These are phyloP conservation scores for Trypoxylus dichotomus DNA, from an alignment of 1,140 invertebrate genomes.

Conservation along the genomic window DNA sequence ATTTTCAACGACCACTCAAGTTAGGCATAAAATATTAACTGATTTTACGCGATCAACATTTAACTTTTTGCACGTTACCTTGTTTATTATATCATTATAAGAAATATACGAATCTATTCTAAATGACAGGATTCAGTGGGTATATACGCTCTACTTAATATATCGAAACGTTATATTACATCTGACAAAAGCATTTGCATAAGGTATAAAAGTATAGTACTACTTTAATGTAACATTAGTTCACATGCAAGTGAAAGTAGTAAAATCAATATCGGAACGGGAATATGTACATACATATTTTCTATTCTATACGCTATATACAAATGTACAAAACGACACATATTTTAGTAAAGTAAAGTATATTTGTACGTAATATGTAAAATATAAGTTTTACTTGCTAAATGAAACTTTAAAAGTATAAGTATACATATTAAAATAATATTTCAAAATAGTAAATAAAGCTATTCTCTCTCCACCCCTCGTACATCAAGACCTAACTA, in stretches of 20 bases:
- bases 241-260: conserved; percentile 4
- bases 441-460: too few relatives aligned
- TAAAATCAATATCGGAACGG: not conserved
- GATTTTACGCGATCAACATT: not conserved
- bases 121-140: not conserved
- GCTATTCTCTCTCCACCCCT: too few relatives aligned
- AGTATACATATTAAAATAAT: too few relatives aligned
- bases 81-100: not conserved
- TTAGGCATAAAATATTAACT: not conserved
- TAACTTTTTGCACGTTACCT: not conserved
- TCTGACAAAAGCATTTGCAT: not conserved
- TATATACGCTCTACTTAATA: not conserved
- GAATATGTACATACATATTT: not conserved
- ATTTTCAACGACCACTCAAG: not conserved
- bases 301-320: not conserved
- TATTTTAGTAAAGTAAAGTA: too few relatives aligned
- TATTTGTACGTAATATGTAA: too few relatives aligned
- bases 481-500: too few relatives aligned
- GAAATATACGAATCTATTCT: not conserved
- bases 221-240: not conserved
- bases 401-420: too few relatives aligned
- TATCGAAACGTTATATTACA: not conserved
- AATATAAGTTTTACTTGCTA: too few relatives aligned
- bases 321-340: not conserved
- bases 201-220: not conserved